Evolutionary conservation across 2,113 vertebrate species (phyloP).

Genomic region (Sceloporus undulatus): DNA sequence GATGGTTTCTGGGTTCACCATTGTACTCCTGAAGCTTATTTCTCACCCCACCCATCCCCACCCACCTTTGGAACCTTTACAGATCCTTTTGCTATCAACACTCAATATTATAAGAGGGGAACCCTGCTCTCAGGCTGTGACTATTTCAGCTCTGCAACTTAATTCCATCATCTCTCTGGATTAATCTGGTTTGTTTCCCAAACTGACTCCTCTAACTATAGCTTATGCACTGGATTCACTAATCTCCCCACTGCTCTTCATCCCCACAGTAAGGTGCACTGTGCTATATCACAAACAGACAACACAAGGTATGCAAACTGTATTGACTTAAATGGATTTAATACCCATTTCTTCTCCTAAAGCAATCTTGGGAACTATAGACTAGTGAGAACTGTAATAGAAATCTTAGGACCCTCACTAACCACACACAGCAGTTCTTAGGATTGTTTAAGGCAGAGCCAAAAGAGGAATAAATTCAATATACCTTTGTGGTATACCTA

Average conservation of each 20-base stretch:
- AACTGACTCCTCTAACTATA: background rate
- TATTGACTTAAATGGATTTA: background rate
- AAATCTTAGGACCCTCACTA: background rate
- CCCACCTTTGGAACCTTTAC: background rate
- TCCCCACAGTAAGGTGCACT: background rate
- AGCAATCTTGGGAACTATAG: no score
- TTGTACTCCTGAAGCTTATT: background rate
- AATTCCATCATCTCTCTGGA: background rate
- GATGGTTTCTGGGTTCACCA: background rate
- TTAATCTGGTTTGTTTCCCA: background rate
- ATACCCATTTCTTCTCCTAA: background rate
- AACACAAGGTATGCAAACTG: background rate
- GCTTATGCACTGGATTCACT: background rate
- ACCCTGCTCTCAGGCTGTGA: background rate
- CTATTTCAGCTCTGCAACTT: background rate
- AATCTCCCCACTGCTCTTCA: no score
- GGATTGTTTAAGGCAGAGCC: background rate
- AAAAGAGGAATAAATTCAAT: background rate
- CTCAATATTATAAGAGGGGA: background rate
- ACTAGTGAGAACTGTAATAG: no score
- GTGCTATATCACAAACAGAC: background rate
- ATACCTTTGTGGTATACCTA: background rate
- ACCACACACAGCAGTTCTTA: background rate
- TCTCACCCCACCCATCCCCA: no score
- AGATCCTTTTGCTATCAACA: background rate